Conservation (phyloP, 2,797 vertebrate species). For the Chromis chromis region DNA sequence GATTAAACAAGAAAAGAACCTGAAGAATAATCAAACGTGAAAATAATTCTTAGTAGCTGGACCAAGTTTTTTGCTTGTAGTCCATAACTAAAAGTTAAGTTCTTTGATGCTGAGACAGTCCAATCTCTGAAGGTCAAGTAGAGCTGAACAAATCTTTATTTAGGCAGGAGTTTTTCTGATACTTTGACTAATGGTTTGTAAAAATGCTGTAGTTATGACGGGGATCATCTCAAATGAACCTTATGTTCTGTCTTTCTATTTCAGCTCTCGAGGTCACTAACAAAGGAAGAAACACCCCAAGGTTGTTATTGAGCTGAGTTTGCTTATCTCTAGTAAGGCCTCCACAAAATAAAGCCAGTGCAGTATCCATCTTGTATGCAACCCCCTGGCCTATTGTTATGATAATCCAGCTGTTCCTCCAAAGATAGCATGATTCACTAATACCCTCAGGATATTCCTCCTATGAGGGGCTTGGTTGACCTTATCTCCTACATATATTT, state of each 20-base stretch:
- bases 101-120: conserved; percentile 1
- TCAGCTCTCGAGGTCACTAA: conserved; percentile 32
- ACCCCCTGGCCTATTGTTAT: conserved; percentile 58
- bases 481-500: conserved; percentile 55
- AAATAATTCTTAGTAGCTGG: not conserved
- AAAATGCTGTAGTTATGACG: conserved; percentile 42
- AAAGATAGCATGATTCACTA: conserved; percentile 49
- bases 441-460: conserved; percentile 55
- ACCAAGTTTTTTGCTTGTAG: not conserved
- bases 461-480: conserved; percentile 36
- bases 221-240: conserved; percentile 37
- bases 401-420: conserved; percentile 60
- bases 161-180: conserved; percentile 33
- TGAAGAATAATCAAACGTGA: not conserved
- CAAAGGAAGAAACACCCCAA: conserved; percentile 31
- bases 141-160: conserved; percentile 52
- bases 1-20: not conserved
- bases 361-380: conserved; percentile 50
- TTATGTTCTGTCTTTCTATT: conserved; percentile 31
- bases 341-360: conserved; percentile 35
- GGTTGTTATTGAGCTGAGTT: conserved; percentile 52
- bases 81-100: not conserved
- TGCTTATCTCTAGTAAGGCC: conserved; percentile 52
- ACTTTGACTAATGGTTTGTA: conserved; percentile 50
- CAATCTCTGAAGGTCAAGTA: not conserved